Conservation (phyloP, 1,140 invertebrate species). For the Cardiocondyla obscurior region DNA sequence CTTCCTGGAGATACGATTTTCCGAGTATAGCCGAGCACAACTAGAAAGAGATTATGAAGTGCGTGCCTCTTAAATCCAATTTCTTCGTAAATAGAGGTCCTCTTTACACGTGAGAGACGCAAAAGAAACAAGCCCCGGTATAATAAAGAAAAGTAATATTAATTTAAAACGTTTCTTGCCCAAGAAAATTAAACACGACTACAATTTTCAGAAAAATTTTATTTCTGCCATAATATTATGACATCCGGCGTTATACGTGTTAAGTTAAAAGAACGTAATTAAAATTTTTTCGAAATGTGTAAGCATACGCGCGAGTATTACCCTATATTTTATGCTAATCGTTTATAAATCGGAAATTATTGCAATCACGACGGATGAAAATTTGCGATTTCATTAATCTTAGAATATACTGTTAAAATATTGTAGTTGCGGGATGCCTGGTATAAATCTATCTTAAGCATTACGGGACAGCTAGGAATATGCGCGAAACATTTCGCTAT, state of each 20-base stretch:
- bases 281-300: neutral
- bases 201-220: neutral
- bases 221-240: neutral
- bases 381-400: constrained; percentile 13
- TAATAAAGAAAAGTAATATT: neutral
- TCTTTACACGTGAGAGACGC: neutral
- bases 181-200: neutral
- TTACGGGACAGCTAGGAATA: constrained; percentile 48
- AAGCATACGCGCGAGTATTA: neutral
- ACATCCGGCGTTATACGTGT: neutral
- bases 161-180: neutral
- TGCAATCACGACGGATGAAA: neutral
- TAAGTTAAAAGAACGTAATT: neutral
- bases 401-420: constrained; percentile 5
- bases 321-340: neutral
- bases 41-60: constrained; percentile 19
- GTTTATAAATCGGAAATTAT: neutral
- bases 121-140: neutral
- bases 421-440: neutral
- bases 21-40: constrained; percentile 4
- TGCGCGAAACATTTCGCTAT: constrained; percentile 55
- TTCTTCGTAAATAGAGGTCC: constrained; percentile 39
- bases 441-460: constrained; percentile 58
- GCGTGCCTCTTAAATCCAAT: constrained; percentile 42
- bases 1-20: constrained; percentile 27